Evolutionary conservation across 1,140 invertebrate species (phyloP).

Genomic region (Papilio aristodemus): DNA sequence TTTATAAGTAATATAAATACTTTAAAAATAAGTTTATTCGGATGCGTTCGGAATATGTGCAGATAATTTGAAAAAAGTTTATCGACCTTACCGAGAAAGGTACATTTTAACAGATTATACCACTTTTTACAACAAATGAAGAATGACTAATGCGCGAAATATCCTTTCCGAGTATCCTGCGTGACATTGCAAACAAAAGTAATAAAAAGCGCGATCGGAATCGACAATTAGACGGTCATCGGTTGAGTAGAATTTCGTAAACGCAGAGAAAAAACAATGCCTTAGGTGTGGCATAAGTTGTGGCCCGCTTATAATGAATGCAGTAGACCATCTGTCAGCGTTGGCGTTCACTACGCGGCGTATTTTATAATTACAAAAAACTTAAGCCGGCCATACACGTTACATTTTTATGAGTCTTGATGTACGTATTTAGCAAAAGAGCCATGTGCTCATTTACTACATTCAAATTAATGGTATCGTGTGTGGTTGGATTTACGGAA

Average conservation of each 20-base stretch:
- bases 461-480: not conserved
- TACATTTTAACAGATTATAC: constrained; percentile 58
- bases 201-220: constrained; percentile 65
- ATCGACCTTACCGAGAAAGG: constrained; percentile 45
- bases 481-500: constrained; percentile 43
- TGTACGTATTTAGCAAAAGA: too few species aligned
- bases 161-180: constrained; percentile 71
- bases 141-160: constrained; percentile 69
- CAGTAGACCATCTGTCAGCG: constrained; percentile 65
- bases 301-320: constrained; percentile 61
- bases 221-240: constrained; percentile 60
- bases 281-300: constrained; percentile 69
- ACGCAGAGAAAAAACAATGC: constrained; percentile 73
- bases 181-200: constrained; percentile 70
- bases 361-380: constrained; percentile 64
- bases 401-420: too few species aligned
- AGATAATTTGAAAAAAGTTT: constrained; percentile 42
- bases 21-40: constrained; percentile 49
- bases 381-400: not conserved
- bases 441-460: too few species aligned
- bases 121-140: constrained; percentile 57
- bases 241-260: constrained; percentile 63
- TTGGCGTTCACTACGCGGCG: constrained; percentile 52
- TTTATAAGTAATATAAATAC: constrained; percentile 52
- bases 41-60: constrained; percentile 48